Conservation (phyloP, 2,888 invertebrate species). For the Acleris holmiana region DNA sequence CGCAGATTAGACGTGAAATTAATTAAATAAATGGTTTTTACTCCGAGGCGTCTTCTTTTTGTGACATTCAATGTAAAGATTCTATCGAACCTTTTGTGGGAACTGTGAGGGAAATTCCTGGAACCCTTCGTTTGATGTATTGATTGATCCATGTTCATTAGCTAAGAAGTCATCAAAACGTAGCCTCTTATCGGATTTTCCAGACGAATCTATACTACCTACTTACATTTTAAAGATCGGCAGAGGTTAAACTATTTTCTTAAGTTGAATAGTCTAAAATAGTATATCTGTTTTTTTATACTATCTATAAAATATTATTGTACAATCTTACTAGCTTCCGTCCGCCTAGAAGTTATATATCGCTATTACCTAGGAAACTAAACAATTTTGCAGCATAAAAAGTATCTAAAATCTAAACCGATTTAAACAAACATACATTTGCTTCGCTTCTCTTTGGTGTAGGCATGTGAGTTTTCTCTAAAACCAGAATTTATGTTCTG, state of each 20-base stretch:
- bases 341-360: too few relatives aligned
- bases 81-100: constrained; percentile 11
- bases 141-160: constrained; percentile 4
- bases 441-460: too few relatives aligned
- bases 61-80: constrained; percentile 31
- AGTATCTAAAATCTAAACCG: too few relatives aligned
- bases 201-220: not conserved
- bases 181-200: not conserved
- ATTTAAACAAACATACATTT: too few relatives aligned
- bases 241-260: not conserved
- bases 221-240: not conserved
- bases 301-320: too few relatives aligned
- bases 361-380: too few relatives aligned
- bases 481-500: too few relatives aligned
- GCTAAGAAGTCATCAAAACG: not conserved
- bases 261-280: too few relatives aligned
- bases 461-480: too few relatives aligned
- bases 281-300: too few relatives aligned
- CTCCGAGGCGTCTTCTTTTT: constrained; percentile 40
- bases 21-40: constrained; percentile 48
- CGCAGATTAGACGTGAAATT: constrained; percentile 43
- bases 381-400: too few relatives aligned
- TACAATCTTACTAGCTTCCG: too few relatives aligned
- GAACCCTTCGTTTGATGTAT: constrained; percentile 8
- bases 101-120: not conserved